A percentile compares a stretch with the other conserved stretches of the same genome.
Evolutionary conservation across 2,113 vertebrate species (phyloP).

Genomic region (Gnathochromis pfefferi): DNA sequence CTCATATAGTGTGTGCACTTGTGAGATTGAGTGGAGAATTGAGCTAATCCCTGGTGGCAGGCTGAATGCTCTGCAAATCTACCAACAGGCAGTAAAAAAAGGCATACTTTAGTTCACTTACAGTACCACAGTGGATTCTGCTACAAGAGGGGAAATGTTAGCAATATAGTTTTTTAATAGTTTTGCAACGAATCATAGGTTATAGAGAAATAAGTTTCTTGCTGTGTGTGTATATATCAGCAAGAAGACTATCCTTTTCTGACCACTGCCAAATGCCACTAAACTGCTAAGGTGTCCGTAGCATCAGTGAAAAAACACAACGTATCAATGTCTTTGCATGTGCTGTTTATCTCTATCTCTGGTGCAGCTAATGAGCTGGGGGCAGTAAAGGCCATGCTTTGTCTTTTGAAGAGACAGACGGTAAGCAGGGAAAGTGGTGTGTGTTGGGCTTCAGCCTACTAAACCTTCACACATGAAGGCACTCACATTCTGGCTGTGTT

Average conservation of each 20-base stretch:
- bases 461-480: conserved; percentile 47
- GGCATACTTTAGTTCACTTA: conserved; percentile 30
- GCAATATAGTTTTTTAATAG: conserved; percentile 6
- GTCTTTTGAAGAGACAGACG: conserved; percentile 49
- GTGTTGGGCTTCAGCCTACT: conserved; percentile 35
- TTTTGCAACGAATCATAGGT: neutral
- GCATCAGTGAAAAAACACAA: neutral
- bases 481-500: conserved; percentile 14
- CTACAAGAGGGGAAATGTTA: neutral
- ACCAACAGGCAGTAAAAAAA: conserved; percentile 34
- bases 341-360: conserved; percentile 14
- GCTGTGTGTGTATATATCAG: neutral
- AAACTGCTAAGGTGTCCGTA: neutral
- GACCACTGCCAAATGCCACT: neutral
- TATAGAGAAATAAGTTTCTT: neutral
- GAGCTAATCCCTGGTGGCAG: conserved; percentile 54
- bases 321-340: neutral
- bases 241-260: neutral
- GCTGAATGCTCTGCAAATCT: conserved; percentile 40
- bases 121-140: neutral
- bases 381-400: conserved; percentile 34
- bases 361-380: conserved; percentile 45
- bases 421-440: conserved; percentile 49
- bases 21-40: conserved; percentile 63
- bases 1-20: conserved; percentile 22